Conservation (phyloP, 1,140 invertebrate genomes). For the Eurosta solidaginis region DNA sequence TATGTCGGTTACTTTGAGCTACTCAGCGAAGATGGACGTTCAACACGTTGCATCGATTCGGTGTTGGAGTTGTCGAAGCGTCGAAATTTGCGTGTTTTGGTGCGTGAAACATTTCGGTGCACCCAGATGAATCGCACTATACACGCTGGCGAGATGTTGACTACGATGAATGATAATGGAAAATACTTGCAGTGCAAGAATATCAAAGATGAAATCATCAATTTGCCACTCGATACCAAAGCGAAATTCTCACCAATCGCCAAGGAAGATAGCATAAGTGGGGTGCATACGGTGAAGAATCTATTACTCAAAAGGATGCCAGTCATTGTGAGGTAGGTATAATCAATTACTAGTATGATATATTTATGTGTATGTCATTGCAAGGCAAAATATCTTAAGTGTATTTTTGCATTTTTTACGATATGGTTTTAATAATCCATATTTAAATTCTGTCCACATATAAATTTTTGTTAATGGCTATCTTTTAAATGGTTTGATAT, state of each 20-base stretch:
- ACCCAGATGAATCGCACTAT: constrained; percentile 73
- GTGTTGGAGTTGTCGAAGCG: constrained; percentile 80
- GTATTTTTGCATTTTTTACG: not conserved
- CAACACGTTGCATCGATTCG: constrained; percentile 85
- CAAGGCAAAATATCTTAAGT: not conserved
- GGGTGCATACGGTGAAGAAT: constrained; percentile 86
- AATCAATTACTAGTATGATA: not conserved
- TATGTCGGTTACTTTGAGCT: constrained; percentile 93
- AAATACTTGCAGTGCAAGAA: constrained; percentile 87
- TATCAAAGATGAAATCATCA: constrained; percentile 79
- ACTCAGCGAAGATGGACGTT: constrained; percentile 88
- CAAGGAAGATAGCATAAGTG: constrained; percentile 88
- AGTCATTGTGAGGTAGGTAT: constrained; percentile 72
- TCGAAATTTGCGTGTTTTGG: constrained; percentile 68
- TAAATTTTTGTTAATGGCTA: too few relatives aligned
- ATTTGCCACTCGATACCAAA: constrained; percentile 82
- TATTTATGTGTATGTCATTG: not conserved
- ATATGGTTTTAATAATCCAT: too few relatives aligned
- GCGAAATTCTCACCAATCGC: constrained; percentile 89
- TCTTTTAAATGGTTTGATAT: too few relatives aligned
- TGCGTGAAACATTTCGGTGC: constrained; percentile 73
- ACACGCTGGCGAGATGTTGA: constrained; percentile 72
- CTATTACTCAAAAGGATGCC: constrained; percentile 86
- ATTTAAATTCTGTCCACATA: not conserved
- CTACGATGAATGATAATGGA: constrained; percentile 72